Evolutionary conservation across 2,113 vertebrate genomes (phyloP).

Genomic region (Ia io): DNA sequence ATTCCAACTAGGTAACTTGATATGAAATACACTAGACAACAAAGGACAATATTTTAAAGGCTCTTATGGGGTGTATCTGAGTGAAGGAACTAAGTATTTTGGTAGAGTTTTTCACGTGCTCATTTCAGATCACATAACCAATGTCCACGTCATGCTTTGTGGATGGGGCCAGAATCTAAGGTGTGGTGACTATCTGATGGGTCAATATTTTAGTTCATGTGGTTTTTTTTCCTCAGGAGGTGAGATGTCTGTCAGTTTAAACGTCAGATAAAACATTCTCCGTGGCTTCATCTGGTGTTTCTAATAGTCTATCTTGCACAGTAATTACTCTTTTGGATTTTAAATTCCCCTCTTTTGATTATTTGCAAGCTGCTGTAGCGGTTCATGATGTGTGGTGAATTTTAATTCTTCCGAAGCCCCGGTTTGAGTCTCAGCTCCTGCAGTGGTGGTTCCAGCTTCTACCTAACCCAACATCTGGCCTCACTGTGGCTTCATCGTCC

Average conservation of each 20-base stretch:
- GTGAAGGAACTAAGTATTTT: background rate
- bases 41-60: background rate
- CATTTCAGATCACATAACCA: background rate
- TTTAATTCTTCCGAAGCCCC: background rate
- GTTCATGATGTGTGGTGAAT: background rate
- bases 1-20: background rate
- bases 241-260: background rate
- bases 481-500: rapidly evolving
- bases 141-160: background rate
- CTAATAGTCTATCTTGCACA: background rate
- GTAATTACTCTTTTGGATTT: background rate
- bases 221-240: background rate
- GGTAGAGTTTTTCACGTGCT: rapidly evolving
- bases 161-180: background rate
- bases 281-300: background rate
- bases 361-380: background rate
- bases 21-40: too few species aligned
- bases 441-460: background rate
- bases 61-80: background rate
- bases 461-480: background rate
- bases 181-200: background rate
- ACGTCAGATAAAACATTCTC: background rate
- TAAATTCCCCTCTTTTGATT: background rate
- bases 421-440: background rate
- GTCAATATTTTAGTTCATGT: background rate